Evolutionary conservation across 2,888 invertebrate species (phyloP).

Genomic region (Standfussiana lucernea): DNA sequence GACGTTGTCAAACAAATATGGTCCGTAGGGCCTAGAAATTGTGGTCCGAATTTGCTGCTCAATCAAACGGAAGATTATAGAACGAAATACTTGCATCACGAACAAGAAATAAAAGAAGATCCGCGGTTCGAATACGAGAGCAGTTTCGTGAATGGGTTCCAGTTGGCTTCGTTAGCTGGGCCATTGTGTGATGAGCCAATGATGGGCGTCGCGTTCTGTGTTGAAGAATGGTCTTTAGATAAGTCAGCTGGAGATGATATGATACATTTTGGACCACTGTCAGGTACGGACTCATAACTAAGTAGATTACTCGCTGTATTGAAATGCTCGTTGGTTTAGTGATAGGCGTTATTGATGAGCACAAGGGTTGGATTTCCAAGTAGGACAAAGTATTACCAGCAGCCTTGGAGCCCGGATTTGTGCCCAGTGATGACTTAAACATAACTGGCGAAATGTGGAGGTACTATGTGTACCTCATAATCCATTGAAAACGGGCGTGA

Average conservation of each 20-base stretch:
- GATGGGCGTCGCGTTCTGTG: constrained; percentile 97
- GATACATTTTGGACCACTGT: constrained; percentile 89
- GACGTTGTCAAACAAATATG: constrained; percentile 93
- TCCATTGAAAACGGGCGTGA: neutral
- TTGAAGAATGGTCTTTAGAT: constrained; percentile 95
- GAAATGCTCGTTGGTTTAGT: neutral
- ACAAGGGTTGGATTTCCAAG: neutral
- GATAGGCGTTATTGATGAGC: neutral
- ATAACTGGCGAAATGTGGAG: neutral
- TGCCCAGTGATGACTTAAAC: neutral
- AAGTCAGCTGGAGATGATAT: constrained; percentile 82
- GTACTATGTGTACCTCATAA: neutral
- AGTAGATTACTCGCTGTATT: neutral
- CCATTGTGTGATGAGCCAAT: constrained; percentile 99
- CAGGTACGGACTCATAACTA: constrained; percentile 81
- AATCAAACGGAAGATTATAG: constrained; percentile 94
- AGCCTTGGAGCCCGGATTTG: too few relatives aligned
- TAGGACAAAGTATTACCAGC: neutral
- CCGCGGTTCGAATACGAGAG: constrained; percentile 92
- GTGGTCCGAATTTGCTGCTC: constrained; percentile 97
- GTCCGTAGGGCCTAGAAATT: constrained; percentile 97
- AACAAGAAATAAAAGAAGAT: constrained; percentile 86
- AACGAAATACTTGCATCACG: constrained; percentile 84
- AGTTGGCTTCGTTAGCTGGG: constrained; percentile 96
- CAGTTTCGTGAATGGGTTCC: constrained; percentile 96